Conservation (phyloP, 1,140 invertebrate genomes). For the Nixonia krombeini region DNA sequence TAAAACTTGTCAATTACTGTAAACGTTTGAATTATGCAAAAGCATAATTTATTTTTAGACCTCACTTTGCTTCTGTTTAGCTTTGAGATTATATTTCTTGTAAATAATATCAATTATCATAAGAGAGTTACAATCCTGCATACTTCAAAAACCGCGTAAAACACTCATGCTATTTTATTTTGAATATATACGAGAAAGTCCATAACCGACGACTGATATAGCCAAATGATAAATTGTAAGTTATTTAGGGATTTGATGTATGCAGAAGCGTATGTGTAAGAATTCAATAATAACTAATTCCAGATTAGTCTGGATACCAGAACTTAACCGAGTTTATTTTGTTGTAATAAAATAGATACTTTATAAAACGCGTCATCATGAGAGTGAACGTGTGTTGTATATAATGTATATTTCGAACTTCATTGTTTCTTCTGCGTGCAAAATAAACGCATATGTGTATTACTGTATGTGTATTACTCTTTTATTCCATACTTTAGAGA, state of each 20-base stretch:
- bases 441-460: no score
- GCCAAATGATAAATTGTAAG: conserved; percentile 62
- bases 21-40: no score
- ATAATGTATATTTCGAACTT: conserved; percentile 57
- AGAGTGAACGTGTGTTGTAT: conserved; percentile 34
- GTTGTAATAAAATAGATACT: conserved; percentile 26
- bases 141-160: conserved; percentile 6
- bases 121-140: neutral
- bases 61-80: no score
- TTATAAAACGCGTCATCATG: conserved; percentile 19
- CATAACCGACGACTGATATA: conserved; percentile 60
- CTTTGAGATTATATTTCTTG: neutral
- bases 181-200: conserved; percentile 16
- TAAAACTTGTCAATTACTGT: no score
- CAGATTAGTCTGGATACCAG: conserved; percentile 14
- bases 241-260: conserved; percentile 6
- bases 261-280: conserved; percentile 17
- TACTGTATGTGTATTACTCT: no score
- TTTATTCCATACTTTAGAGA: no score
- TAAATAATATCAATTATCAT: conserved; percentile 8
- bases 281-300: conserved; percentile 13
- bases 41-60: no score
- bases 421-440: conserved; percentile 1
- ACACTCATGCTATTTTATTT: conserved; percentile 6
- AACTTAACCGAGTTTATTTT: conserved; percentile 24